phyloP scores from a whole-genome alignment of 2,113 vertebrate species.

The Eulemur rufifrons region DNA sequence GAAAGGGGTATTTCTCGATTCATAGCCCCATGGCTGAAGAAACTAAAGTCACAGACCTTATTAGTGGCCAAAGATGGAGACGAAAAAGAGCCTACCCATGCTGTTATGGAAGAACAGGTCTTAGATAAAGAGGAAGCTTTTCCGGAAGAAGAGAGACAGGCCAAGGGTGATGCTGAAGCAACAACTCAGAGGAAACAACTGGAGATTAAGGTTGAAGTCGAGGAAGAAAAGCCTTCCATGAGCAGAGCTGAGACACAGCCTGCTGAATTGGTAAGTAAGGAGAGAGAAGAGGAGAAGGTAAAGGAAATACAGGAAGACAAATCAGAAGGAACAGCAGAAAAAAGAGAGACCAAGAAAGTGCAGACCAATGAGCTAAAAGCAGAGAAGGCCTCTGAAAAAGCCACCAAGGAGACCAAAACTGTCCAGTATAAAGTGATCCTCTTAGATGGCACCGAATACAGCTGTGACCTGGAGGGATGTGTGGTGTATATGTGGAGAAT shows the following conservation, averaged over 20 bases:
- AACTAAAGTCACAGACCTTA: constrained; percentile 92
- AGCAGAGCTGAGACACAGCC: constrained; percentile 79
- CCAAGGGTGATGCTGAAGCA: no score
- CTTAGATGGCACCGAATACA: constrained; percentile 92
- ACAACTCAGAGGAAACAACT: no score
- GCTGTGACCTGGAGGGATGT: constrained; percentile 92
- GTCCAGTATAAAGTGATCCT: constrained; percentile 92
- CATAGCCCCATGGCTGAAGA: constrained; percentile 97
- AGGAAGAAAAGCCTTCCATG: no score
- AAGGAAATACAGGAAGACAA: constrained; percentile 80
- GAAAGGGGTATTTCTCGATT: constrained; percentile 95
- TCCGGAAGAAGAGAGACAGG: no score
- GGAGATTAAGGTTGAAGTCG: no score
- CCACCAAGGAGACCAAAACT: constrained; percentile 93
- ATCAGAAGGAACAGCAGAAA: constrained; percentile 77
- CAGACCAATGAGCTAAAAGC: constrained; percentile 44
- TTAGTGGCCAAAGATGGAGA: constrained; percentile 59
- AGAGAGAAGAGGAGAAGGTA: constrained; percentile 79
- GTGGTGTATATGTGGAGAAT: background rate
- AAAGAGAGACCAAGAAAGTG: constrained; percentile 86
- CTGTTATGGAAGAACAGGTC: no score
- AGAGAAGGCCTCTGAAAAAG: constrained; percentile 85
- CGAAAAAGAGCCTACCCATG: no score
- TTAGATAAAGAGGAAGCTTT: no score
- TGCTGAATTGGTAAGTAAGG: constrained; percentile 87